Evolutionary conservation across 2,113 vertebrate genomes (phyloP).

Genomic region (Symphodus melops): DNA sequence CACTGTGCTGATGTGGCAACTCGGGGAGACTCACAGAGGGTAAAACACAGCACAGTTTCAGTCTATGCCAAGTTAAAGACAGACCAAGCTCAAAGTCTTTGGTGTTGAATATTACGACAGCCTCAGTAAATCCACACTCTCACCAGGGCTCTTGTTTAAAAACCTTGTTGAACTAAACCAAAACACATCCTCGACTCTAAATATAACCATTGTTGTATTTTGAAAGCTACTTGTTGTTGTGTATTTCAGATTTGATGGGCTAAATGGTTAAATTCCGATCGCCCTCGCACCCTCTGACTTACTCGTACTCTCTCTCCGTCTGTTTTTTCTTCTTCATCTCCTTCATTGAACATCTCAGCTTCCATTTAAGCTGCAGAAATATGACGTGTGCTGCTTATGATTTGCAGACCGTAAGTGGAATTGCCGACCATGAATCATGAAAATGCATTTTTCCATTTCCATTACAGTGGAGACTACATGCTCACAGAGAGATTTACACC

Average conservation of each 20-base stretch:
- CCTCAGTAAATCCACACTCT: conserved; percentile 36
- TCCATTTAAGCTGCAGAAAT: conserved; percentile 72
- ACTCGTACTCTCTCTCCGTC: conserved; percentile 1
- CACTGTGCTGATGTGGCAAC: conserved; percentile 57
- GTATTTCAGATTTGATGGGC: conserved; percentile 35
- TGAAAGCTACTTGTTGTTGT: conserved; percentile 15
- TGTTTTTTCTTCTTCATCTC: conserved; percentile 11
- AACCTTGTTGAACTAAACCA: conserved; percentile 35
- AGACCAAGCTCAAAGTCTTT: conserved; percentile 20
- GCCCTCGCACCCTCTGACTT: conserved; percentile 33
- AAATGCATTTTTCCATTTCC: conserved; percentile 77
- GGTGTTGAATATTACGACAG: conserved; percentile 35
- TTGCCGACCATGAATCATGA: conserved; percentile 79
- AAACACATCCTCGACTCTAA: conserved; percentile 38
- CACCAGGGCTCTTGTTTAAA: conserved; percentile 24
- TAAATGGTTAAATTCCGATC: conserved; percentile 42
- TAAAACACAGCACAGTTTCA: conserved; percentile 47
- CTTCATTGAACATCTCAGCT: conserved; percentile 51
- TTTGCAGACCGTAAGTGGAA: conserved; percentile 76
- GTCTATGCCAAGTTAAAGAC: conserved; percentile 24
- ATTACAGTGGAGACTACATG: conserved; percentile 70
- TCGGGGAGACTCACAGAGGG: conserved; percentile 49
- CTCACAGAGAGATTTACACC: conserved; percentile 75
- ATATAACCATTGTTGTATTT: conserved; percentile 31
- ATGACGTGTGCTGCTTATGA: conserved; percentile 75